Evolutionary conservation across 2,797 vertebrate genomes (phyloP), one percentile per base, ranked within the genome.

Genomic region (Threskiornis aethiopicus): DNA sequence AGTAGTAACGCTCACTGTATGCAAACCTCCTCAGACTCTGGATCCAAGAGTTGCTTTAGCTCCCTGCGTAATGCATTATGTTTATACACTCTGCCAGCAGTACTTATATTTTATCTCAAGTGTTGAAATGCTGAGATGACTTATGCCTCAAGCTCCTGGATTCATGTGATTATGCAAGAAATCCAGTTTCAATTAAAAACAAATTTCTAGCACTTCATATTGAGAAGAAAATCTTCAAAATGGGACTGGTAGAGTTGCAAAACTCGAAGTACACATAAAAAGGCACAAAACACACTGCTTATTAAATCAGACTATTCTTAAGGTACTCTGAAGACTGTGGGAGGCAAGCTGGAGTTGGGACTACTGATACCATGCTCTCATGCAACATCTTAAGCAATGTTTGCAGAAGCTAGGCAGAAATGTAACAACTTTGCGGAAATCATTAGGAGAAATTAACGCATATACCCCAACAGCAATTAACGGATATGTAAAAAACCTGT

Each of bases 81-180:
- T 86, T 83, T 58, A 87, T 31, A 79, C 8, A 10, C 28, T 35
- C 24, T 84, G 59, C 25, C 78, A 84, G n/a, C 75, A 92, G 52
- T 7, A 59, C 31, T 55, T 25, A 28, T 35, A 51, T 58, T 86
- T 89, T 64, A 90, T 70, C 18, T 46, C 22, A 86, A 62, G 39
- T 37, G n/a, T 47, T 92, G 73, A 95, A 84, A 92, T 41, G 7
- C 10, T 85, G 81, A 72, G 42, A 66, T 62, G 70, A 47, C 8
- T 85, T 89, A 70, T 41, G 73, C 47, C 67, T 94, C 55, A 77
- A 46, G 39, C 29, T 72, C n/a, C 70, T 25, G 16, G 33, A 73
- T 87, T 92, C 46, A 33, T 39, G 47, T 64, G 42, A 76, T 90
- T 72, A 93, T 59, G 47, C 44, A 92, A 92, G 47, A 92, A 89